Percentiles rank a stretch among this genome's conserved stretches.
These are phyloP conservation scores for Melanotaenia boesemani DNA, from an alignment of 2,797 vertebrate genomes.

Conservation along the genomic window DNA sequence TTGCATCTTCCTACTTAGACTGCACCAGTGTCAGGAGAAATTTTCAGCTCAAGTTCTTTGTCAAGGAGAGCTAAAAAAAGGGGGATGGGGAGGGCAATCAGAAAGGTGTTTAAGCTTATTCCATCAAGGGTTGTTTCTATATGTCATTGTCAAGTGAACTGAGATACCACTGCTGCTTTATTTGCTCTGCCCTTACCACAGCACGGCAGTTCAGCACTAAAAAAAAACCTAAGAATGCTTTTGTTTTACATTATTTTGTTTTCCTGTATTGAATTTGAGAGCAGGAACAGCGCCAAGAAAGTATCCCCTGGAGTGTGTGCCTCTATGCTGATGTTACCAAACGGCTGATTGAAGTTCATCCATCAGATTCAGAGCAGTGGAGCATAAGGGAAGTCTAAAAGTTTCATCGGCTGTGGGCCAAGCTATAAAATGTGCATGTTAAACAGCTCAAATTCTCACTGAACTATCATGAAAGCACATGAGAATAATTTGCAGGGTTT, in stretches of 20 bases:
- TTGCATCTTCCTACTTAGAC: slow-evolving; percentile 30
- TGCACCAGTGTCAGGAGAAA: slow-evolving; percentile 8
- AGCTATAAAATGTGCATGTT: slow-evolving; percentile 34
- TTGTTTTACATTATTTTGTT: slow-evolving; percentile 16
- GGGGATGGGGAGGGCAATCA: slow-evolving; percentile 1
- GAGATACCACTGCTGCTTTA: slow-evolving; percentile 25
- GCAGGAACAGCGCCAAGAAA: slow-evolving; percentile 36
- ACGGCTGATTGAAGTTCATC: slow-evolving; percentile 62
- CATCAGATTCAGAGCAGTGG: slow-evolving; percentile 35
- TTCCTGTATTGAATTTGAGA: slow-evolving; percentile 42
- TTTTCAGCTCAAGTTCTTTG: slow-evolving; percentile 17
- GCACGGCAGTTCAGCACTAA: slow-evolving; percentile 34
- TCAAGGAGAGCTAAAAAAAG: slow-evolving; percentile 15
- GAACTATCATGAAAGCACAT: slow-evolving; percentile 42
- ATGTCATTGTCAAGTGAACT: slow-evolving; percentile 52
- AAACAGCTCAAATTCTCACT: slow-evolving; percentile 46
- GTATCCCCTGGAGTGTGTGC: slow-evolving; percentile 39
- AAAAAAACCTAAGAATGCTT: slow-evolving; percentile 10
- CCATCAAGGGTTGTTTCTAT: slow-evolving; percentile 23
- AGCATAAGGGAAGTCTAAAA: slow-evolving; percentile 28
- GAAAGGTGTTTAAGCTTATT: slow-evolving; percentile 33
- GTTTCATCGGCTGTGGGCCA: slow-evolving; percentile 31
- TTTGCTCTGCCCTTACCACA: slow-evolving; percentile 30
- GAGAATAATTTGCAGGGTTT: slow-evolving; percentile 34
- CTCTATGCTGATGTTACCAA: slow-evolving; percentile 39